Conservation (phyloP, 2,113 vertebrate genomes). For the Chunga burmeisteri region DNA sequence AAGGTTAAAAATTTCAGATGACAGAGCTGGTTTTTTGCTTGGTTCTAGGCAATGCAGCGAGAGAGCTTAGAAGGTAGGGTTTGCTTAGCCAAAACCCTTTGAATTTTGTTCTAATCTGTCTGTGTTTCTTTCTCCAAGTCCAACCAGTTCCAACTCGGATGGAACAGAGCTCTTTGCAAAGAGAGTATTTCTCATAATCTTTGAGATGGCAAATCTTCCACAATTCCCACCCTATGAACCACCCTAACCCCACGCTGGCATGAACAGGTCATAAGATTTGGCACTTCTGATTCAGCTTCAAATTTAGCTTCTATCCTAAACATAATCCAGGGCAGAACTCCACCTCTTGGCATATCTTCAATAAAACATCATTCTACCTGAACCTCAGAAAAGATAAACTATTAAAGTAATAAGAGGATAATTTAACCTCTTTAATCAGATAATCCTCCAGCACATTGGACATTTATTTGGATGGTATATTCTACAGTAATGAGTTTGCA, state of each 20-base stretch:
- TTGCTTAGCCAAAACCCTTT: neutral
- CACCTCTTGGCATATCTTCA: slow-evolving; percentile 56
- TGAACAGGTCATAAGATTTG: slow-evolving; percentile 16
- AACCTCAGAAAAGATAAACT: slow-evolving; percentile 72
- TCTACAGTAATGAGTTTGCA: slow-evolving; percentile 55
- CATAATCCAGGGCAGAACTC: slow-evolving; percentile 32
- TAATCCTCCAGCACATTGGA: slow-evolving; percentile 68
- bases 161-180: neutral
- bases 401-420: slow-evolving; percentile 71
- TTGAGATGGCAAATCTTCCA: neutral
- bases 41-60: neutral
- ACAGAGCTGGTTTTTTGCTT: neutral
- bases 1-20: neutral
- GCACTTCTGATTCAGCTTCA: slow-evolving; percentile 13
- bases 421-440: slow-evolving; percentile 72
- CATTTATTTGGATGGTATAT: slow-evolving; percentile 44
- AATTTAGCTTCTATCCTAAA: slow-evolving; percentile 9
- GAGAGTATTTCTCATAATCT: neutral
- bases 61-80: neutral
- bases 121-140: neutral
- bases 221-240: neutral
- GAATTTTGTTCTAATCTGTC: neutral
- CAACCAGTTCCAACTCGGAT: rapidly evolving
- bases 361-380: slow-evolving; percentile 60
- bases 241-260: neutral